Base-by-base conservation (phyloP, 2,797 vertebrate genomes). In the Apogon hyalosoma region DNA sequence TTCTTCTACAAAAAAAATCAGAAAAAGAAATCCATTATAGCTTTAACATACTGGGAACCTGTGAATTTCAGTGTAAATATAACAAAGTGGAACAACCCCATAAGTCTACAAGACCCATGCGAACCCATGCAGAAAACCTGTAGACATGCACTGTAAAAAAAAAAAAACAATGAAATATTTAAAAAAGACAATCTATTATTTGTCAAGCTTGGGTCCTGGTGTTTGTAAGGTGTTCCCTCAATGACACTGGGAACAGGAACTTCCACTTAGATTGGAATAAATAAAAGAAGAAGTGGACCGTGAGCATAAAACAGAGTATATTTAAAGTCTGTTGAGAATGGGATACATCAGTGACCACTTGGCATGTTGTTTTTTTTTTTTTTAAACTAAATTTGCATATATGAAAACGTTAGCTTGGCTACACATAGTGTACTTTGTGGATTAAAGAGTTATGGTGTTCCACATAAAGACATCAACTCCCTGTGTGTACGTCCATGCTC, bases 401-500 rank as follows among this genome's bases (percentile, higher is more conserved):
- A 19, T 47, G 31, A 16, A 43, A 60, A 51, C 7, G 12, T 41
- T 14, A 59, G 56, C 15, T 24, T n/a, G 57, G 33, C 46, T n/a
- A 2, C 53, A 54, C 24, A 21, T 18, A n/a, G 14, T 6, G n/a
- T 13, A 31, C 52, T 58, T 36, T 43, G 6, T 59, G 49, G 46
- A 18, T 50, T 16, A 53, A 36, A 53, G 31, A 53, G 38, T 46
- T 38, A 19, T 21, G 10, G 13, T 31, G 54, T 16, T 69, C 19
- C 21, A 28, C 53, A 73, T 70, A 18, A 68, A 63, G 54, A 63
- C 57, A 67, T 76, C 72, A 48, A 40, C 52, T 49, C 48, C 11
- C 6, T 18, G 54, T 33, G 65, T 73, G 49, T 40, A 21, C 19
- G 36, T 64, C 15, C 10, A 3, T 47, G 45, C 40, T 50, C 41